Conservation (phyloP, 2,888 invertebrate species). For the Oscheius sp. region DNA sequence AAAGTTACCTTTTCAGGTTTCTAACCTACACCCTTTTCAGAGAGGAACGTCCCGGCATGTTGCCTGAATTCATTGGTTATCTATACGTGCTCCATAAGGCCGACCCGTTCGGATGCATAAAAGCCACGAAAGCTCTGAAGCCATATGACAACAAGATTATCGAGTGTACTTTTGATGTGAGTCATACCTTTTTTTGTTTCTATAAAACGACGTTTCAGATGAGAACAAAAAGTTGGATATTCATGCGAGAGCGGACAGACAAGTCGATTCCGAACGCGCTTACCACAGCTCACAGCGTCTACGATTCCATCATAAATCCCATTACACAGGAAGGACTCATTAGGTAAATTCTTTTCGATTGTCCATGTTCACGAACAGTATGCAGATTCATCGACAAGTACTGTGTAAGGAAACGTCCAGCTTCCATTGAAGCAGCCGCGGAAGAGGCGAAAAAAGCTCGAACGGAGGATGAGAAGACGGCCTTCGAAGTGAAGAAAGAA, state of each 20-base stretch:
- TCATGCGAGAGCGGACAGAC: slow-evolving; percentile 94
- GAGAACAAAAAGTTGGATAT: slow-evolving; percentile 82
- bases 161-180: slow-evolving; percentile 81
- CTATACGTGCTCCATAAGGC: slow-evolving; percentile 75
- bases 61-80: slow-evolving; percentile 73
- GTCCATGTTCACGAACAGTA: too few species aligned
- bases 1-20: slow-evolving; percentile 70
- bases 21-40: slow-evolving; percentile 25
- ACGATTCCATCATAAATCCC: slow-evolving; percentile 68
- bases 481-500: neutral
- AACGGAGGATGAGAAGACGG: neutral
- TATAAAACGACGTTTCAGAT: neutral
- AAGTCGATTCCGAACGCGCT: slow-evolving; percentile 93
- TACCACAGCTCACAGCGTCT: slow-evolving; percentile 81
- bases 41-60: slow-evolving; percentile 55
- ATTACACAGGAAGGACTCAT: slow-evolving; percentile 40
- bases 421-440: neutral
- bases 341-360: neutral
- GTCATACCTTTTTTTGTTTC: neutral
- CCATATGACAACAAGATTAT: slow-evolving; percentile 91
- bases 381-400: neutral
- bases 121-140: slow-evolving; percentile 82
- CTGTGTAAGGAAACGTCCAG: slow-evolving; percentile 4
- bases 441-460: neutral
- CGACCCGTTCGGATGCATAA: slow-evolving; percentile 82